These are phyloP conservation scores for Macaria liturata DNA, from an alignment of 2,888 invertebrate species.

Conservation along the genomic window DNA sequence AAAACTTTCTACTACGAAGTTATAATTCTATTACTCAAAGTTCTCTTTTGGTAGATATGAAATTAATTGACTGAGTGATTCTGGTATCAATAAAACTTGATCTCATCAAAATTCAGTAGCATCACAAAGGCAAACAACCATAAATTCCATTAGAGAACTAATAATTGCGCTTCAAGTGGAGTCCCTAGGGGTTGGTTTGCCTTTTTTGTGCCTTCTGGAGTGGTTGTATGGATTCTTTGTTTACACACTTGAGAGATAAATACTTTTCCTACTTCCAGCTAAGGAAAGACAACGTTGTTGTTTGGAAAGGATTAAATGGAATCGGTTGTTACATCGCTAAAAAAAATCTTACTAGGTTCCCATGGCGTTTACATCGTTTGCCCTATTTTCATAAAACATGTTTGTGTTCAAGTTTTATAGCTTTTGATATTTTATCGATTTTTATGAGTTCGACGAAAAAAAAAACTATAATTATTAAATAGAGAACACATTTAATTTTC, in stretches of 20 bases:
- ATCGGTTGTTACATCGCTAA: no score
- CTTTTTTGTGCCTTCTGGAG: constrained; percentile 55
- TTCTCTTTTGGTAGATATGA: neutral
- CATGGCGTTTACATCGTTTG: no score
- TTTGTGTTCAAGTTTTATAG: no score
- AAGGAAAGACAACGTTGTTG: constrained; percentile 29
- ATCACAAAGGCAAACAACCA: constrained; percentile 39
- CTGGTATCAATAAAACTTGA: constrained; percentile 28
- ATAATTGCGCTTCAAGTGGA: constrained; percentile 63
- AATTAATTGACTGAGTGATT: constrained; percentile 21
- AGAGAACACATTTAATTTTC: no score
- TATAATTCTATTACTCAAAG: neutral
- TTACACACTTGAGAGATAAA: constrained; percentile 51
- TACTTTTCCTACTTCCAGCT: constrained; percentile 32
- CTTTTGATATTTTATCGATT: no score
- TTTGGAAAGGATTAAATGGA: constrained; percentile 2
- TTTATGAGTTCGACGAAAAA: no score
- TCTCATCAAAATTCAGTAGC: constrained; percentile 40
- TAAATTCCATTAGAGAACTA: constrained; percentile 54
- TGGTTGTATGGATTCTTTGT: constrained; percentile 63
- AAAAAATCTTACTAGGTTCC: no score
- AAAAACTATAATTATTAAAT: no score
- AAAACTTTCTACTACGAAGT: no score
- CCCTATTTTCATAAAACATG: no score
- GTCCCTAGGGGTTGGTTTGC: constrained; percentile 41